These are phyloP conservation scores for Manis crassicaudata DNA, from an alignment of 2,797 vertebrate species.

Conservation along the genomic window DNA sequence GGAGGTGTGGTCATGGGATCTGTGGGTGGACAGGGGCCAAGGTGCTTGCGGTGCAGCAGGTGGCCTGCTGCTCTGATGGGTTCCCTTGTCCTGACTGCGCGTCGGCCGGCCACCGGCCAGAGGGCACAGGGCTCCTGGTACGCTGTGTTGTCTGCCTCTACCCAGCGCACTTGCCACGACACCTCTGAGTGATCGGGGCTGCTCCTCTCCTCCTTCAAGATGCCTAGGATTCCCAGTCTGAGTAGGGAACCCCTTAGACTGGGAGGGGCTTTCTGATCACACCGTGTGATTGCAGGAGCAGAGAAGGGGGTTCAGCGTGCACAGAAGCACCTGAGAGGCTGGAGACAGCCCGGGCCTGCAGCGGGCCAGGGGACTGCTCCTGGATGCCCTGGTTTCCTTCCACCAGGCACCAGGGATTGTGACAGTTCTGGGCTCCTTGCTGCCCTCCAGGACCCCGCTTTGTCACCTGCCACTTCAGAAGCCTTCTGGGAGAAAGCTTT, in stretches of 20 bases:
- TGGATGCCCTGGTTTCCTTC: too few species aligned
- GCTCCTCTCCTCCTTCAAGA: background rate
- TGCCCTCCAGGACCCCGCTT: accelerated
- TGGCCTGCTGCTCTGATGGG: too few species aligned
- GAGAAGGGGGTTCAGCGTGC: background rate
- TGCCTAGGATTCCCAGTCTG: background rate
- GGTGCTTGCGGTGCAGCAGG: accelerated
- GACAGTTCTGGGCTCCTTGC: background rate
- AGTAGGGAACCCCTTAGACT: accelerated
- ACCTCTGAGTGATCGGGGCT: accelerated
- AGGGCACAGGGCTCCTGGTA: background rate
- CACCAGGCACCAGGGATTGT: background rate
- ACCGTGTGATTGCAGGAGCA: accelerated
- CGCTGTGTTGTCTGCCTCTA: accelerated
- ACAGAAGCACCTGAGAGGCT: background rate
- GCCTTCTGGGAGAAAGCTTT: background rate
- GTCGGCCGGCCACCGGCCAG: background rate
- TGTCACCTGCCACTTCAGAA: background rate
- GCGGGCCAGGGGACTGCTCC: too few species aligned
- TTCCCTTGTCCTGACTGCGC: background rate
- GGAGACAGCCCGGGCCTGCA: accelerated
- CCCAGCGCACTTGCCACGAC: background rate
- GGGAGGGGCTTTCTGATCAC: accelerated
- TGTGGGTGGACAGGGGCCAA: background rate
- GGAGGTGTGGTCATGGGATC: accelerated